Percentiles rank a stretch among this genome's conserved stretches.
These are phyloP conservation scores for Onychostruthus taczanowskii DNA, from an alignment of 2,113 vertebrate species.

Conservation along the genomic window DNA sequence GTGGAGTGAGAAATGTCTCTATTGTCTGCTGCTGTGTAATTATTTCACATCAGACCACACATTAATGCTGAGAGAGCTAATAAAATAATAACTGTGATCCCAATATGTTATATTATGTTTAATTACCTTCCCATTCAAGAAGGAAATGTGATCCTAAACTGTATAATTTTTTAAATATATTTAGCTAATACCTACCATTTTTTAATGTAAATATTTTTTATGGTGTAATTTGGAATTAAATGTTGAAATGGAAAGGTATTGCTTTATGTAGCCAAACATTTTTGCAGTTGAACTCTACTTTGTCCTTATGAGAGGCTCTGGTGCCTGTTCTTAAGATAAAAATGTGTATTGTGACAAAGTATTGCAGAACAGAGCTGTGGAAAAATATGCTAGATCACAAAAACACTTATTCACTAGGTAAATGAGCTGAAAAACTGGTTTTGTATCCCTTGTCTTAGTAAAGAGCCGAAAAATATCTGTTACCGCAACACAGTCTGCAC, in stretches of 20 bases:
- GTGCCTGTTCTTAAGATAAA: neutral
- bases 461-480: neutral
- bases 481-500: neutral
- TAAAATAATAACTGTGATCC: neutral
- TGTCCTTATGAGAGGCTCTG: neutral
- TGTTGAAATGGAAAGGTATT: neutral
- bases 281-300: neutral
- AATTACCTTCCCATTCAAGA: neutral
- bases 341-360: neutral
- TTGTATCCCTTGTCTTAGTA: neutral
- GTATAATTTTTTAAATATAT: neutral
- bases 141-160: neutral
- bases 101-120: neutral
- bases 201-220: neutral
- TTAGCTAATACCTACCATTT: neutral
- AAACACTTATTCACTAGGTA: neutral
- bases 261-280: neutral
- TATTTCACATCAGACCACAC: neutral
- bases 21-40: neutral
- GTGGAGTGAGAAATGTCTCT: neutral
- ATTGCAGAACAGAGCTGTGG: neutral
- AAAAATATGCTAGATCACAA: neutral
- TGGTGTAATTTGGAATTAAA: neutral
- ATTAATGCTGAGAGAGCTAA: neutral
- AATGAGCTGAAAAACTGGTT: neutral